Evolutionary conservation across 2,113 vertebrate genomes (phyloP), one percentile per base, ranked within the genome.

Genomic region (Crotophaga sulcirostris): DNA sequence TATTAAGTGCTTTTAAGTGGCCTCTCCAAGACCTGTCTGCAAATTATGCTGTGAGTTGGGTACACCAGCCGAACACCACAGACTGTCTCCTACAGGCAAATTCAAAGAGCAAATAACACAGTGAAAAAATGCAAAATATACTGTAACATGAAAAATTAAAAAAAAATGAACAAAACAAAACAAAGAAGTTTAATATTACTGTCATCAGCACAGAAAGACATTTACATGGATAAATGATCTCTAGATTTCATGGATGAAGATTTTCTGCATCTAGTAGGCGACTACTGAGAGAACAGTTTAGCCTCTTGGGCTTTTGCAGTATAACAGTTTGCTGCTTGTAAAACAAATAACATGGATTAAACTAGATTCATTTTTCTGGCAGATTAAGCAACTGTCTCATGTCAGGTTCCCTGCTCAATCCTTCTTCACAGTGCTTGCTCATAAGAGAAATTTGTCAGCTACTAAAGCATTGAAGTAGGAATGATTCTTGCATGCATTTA

Each of bases 321-420:
- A 1, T 75, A 89, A 60, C 21, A 51, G 52, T 89, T 79, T 81
- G 25, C 17, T 91, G 49, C 66, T 84, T 89, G 62, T 91, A 85
- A 84, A 96, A 91, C 49, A 89, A 91, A 79, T 75, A 78, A 52
- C 44, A 54, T 33, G 36, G 74, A 87, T 95, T 96, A 95, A 96
- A 82, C 19, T 75, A 94, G 74, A 87, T 76, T 82, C 3, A 33
- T 91, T 94, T 89, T 97, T 36, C 66, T 89, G 58, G 54, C 38
- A 88, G 82, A 92, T 88, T 83, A 94, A 85, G 25, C 25, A 82
- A 74, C 87, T 84, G 58, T 82, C 47, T 95, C 94, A 36, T 68
- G 10, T 89, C 31, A 76, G 29, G 40, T 79, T 93, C 62, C 17
- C 40, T 54, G 28, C 45, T 95, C 54, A 72, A 79, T 87, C 51